Conservation (phyloP, 2,888 invertebrate genomes). For the Caradrina kadenii region DNA sequence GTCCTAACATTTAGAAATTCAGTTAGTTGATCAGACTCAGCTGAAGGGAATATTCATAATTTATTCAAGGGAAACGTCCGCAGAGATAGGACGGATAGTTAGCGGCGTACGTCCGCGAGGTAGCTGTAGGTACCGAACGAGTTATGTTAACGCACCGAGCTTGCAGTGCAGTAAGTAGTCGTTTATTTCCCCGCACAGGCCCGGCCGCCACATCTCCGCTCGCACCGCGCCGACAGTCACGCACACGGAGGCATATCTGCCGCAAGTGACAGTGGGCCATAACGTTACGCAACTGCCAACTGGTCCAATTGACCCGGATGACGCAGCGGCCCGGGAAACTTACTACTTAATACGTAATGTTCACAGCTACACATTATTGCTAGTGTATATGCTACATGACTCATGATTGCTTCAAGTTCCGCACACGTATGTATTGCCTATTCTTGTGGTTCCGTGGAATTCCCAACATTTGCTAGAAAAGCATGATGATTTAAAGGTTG, state of each 20-base stretch:
- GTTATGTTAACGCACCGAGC: slow-evolving; percentile 18
- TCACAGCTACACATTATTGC: slow-evolving; percentile 26
- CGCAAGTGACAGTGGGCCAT: slow-evolving; percentile 70
- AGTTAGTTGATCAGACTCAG: neutral
- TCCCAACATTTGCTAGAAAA: slow-evolving; percentile 22
- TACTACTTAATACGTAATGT: slow-evolving; percentile 40
- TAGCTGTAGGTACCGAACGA: slow-evolving; percentile 1
- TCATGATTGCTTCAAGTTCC: slow-evolving; percentile 38
- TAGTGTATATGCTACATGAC: slow-evolving; percentile 30
- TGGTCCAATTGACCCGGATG: slow-evolving; percentile 80
- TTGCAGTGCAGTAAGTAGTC: slow-evolving; percentile 28
- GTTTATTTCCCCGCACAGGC: slow-evolving; percentile 41
- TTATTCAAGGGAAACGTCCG: too few relatives aligned
- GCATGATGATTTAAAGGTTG: slow-evolving; percentile 32
- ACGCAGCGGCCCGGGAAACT: slow-evolving; percentile 64
- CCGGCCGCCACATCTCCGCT: slow-evolving; percentile 9
- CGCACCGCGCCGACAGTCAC: slow-evolving; percentile 15
- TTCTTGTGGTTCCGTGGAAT: slow-evolving; percentile 3
- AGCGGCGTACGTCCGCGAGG: neutral
- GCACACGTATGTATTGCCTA: slow-evolving; percentile 49
- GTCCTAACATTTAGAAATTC: neutral
- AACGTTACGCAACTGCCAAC: slow-evolving; percentile 70
- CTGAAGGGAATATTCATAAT: neutral
- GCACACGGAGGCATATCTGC: slow-evolving; percentile 23
- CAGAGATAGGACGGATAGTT: neutral